These are phyloP conservation scores for Zhengitettix transpicula DNA, from an alignment of 2,888 invertebrate species.

Conservation along the genomic window DNA sequence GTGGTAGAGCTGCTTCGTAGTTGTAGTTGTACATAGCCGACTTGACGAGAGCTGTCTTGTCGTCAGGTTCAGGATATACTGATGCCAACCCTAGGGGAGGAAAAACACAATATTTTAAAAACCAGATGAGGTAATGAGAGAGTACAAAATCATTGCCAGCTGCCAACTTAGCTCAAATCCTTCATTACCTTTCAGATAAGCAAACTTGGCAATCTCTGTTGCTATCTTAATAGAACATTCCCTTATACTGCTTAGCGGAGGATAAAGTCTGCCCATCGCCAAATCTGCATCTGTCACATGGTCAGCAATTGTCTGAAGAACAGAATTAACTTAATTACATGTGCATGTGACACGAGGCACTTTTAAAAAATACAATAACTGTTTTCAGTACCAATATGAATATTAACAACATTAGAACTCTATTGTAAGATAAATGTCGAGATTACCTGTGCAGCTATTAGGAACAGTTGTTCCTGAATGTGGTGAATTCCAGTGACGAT, in stretches of 20 bases:
- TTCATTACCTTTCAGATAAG: constrained; percentile 64
- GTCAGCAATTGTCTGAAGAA: constrained; percentile 55
- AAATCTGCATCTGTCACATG: constrained; percentile 71
- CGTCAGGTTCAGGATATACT: constrained; percentile 69
- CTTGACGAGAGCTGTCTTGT: constrained; percentile 51
- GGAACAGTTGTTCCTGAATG: constrained; percentile 84
- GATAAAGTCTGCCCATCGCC: constrained; percentile 77
- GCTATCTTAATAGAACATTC: constrained; percentile 86
- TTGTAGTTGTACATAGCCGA: constrained; percentile 61
- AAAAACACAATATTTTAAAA: neutral
- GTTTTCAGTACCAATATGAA: too few species aligned
- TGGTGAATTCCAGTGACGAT: constrained; percentile 84
- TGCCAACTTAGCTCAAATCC: neutral
- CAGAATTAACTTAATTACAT: too few species aligned
- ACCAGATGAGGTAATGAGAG: neutral
- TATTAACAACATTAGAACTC: neutral
- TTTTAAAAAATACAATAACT: too few species aligned
- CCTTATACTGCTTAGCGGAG: constrained; percentile 65
- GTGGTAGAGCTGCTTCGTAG: constrained; percentile 62
- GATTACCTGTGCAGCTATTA: constrained; percentile 77
- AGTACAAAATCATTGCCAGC: neutral
- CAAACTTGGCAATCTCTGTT: constrained; percentile 68
- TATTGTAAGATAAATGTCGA: neutral
- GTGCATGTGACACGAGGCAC: neutral
- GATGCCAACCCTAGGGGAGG: constrained; percentile 62